Evolutionary conservation across 2,113 vertebrate genomes (phyloP), one percentile per base, ranked within the genome.

Genomic region (Hippolais icterina): DNA sequence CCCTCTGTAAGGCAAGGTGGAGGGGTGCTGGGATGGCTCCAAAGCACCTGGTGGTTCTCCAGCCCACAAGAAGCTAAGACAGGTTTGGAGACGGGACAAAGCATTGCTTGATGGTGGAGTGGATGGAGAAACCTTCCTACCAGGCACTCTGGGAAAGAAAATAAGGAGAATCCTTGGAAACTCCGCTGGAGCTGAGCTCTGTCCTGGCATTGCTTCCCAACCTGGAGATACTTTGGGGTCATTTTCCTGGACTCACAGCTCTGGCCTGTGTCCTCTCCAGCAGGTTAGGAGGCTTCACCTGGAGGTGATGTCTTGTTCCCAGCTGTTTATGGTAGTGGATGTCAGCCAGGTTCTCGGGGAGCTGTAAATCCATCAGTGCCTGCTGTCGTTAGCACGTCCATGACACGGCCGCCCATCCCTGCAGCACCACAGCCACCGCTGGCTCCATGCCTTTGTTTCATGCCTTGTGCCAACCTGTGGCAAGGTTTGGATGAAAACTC

Each of bases 361-460:
- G 59, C 59, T 27, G 33, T 41, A 50, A 90, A 84, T 78, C 35
- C 74, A 49, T n/a, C 59, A 12, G 64, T 39, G 24, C 64, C 54
- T 56, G 39, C 76, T 77, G 83, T 41, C 0, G 0, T 64, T 14
- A 5, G 29, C 66, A 29, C 10, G 1, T 44, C 68, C 6, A 0
- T 9, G 49, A 9, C 46, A 10, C 3, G 0, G 47, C 84, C 0
- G 0, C 68, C 22, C 14, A 1, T 61, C 50, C 68, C 53, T 59
- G 76, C 57, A 33, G 71, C 71, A 56, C 46, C 42, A 5, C 3
- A 1, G 42, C 42, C 56, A 21, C 50, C 4, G 0, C 28, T 2
- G 8, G 35, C 9, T 47, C 59, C 4, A 0, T 61, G 60, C 46
- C 4, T 52, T 77, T 49, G 22, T 49, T 69, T 91, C 17, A 0